Base-by-base conservation (phyloP, 2,888 invertebrate species). In the Pristionchus fissidentatus region DNA sequence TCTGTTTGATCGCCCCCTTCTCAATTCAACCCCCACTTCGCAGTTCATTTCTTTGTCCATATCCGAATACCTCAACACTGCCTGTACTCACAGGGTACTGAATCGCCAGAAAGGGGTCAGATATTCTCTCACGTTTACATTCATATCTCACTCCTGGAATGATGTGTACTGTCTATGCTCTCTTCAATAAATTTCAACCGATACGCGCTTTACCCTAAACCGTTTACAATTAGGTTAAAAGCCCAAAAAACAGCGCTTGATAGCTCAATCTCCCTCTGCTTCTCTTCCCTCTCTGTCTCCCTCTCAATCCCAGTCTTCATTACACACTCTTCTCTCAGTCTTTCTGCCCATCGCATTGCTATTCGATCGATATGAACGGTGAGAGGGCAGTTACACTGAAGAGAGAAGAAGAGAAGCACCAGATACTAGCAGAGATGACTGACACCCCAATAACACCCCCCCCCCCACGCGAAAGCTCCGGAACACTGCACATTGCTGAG, bases 231-330 rank as follows among this genome's bases (percentile, higher is more conserved):
- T n/a, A n/a, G n/a, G n/a, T n/a, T n/a, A n/a, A n/a, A n/a, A n/a
- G n/a, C n/a, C n/a, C n/a, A n/a, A n/a, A n/a, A n/a, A n/a, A n/a
- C n/a, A n/a, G n/a, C n/a, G n/a, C n/a, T n/a, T n/a, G 19, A 10
- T 19, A 15, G 10, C 49, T 49, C 19, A 19, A 49, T 49, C 49
- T 15, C 19, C 10, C 49, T 49, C 49, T 19, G 49, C 60, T n/a
- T n/a, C n/a, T 15, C n/a, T 26, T 15, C 7, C 32, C 73, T 73
- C 32, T 73, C 38, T n/a, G 8, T 41, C 80, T 60, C 57, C 80
- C 38, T 60, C 57, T 80, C 80, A 4, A 38, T 60, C 32, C 60
- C 60, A 60, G 60, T 26, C 62, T 60, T 80, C 70, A 35, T 82
- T 62, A 62, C 70, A 70, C 70, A 66, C 29, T 77, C 32, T 46